A percentile compares a stretch with the other conserved stretches of the same genome.
phyloP scores from a whole-genome alignment of 2,113 vertebrate genomes.

The Naja naja region DNA sequence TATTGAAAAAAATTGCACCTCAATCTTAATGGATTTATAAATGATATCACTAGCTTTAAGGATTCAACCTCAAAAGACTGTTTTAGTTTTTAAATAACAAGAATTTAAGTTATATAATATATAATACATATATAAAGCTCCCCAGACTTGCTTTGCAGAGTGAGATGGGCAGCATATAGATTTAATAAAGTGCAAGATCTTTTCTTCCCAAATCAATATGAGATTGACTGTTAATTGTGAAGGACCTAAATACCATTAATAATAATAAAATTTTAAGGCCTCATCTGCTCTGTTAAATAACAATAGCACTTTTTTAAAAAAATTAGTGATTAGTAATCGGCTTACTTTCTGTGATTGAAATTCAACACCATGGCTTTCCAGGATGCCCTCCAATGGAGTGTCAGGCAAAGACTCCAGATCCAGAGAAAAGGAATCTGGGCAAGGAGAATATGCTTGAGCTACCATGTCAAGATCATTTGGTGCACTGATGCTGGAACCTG shows the following conservation, averaged over 20 bases:
- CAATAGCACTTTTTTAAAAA: not conserved
- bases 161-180: not conserved
- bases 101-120: not conserved
- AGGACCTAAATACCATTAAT: not conserved
- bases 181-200: not conserved
- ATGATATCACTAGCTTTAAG: not conserved
- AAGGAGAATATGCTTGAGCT: not conserved
- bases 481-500: not conserved
- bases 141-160: not conserved
- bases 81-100: not conserved
- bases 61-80: not conserved
- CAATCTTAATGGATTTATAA: not conserved
- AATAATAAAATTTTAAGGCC: not conserved
- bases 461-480: not conserved
- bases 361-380: constrained; percentile 14
- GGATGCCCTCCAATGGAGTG: constrained; percentile 39
- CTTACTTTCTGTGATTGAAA: constrained; percentile 46
- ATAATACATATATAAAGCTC: not conserved
- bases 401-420: constrained; percentile 54
- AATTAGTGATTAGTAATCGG: accelerated
- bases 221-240: not conserved
- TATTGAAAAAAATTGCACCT: not conserved
- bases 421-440: not conserved
- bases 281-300: not conserved
- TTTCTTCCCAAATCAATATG: not conserved